Conservation (phyloP, 2,797 vertebrate genomes). For the Calcarius lapponicus region DNA sequence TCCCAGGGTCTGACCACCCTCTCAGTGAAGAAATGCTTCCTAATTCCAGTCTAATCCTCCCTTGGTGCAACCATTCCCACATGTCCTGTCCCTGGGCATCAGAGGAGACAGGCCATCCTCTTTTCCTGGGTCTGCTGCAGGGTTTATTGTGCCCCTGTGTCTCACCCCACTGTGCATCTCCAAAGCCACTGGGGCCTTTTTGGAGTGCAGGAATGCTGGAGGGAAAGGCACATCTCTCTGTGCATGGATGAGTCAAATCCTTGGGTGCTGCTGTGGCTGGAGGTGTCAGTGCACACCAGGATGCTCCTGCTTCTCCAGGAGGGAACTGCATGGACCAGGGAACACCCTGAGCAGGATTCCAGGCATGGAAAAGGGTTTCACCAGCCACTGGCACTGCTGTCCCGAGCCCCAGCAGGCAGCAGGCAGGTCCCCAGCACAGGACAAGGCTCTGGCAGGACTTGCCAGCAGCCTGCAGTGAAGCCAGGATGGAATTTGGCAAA, state of each 20-base stretch:
- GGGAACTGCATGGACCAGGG: neutral
- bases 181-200: neutral
- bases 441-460: fast-evolving
- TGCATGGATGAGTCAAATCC: neutral
- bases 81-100: neutral
- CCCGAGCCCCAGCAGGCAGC: neutral
- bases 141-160: neutral
- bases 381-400: fast-evolving
- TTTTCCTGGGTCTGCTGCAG: neutral
- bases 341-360: neutral
- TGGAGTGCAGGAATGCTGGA: fast-evolving
- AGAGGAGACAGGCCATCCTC: neutral
- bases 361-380: fast-evolving
- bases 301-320: neutral
- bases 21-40: neutral
- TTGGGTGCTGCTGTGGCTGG: neutral
- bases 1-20: neutral
- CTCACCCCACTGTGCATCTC: neutral
- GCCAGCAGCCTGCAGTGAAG: neutral
- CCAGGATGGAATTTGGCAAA: neutral
- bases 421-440: neutral
- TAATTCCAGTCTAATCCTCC: neutral
- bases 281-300: neutral
- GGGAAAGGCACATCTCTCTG: neutral
- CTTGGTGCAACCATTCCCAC: neutral